phyloP scores from a whole-genome alignment of 2,888 invertebrate species.

The Acronicta leporina region DNA sequence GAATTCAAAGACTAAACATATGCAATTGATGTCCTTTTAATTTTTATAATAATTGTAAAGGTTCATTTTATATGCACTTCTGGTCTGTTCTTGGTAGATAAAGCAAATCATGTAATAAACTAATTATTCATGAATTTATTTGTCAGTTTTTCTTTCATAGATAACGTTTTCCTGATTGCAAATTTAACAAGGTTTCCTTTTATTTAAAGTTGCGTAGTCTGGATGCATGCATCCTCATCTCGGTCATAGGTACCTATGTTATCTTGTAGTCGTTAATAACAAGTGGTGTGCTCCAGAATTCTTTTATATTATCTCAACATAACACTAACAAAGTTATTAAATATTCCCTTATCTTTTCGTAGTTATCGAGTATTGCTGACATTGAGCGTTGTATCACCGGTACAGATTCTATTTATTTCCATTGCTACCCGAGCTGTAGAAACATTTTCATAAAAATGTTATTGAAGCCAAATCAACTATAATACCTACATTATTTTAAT shows the following conservation, averaged over 20 bases:
- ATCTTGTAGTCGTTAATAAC: slow-evolving; percentile 24
- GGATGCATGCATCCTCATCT: background rate
- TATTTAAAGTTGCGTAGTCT: too few species aligned
- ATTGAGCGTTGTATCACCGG: slow-evolving; percentile 40
- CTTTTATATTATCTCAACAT: slow-evolving; percentile 38
- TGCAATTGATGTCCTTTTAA: background rate
- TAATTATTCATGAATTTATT: too few species aligned
- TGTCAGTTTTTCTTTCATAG: too few species aligned
- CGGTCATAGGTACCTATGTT: slow-evolving; percentile 15
- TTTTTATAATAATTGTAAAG: too few species aligned
- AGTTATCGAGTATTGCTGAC: slow-evolving; percentile 47
- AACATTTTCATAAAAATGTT: background rate
- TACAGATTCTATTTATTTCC: slow-evolving; percentile 29
- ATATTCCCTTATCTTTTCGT: slow-evolving; percentile 45
- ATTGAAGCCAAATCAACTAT: background rate
- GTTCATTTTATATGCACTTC: too few species aligned
- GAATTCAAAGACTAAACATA: slow-evolving; percentile 13
- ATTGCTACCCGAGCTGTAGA: slow-evolving; percentile 7
- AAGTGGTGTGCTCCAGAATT: slow-evolving; percentile 26
- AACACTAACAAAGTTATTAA: slow-evolving; percentile 40
- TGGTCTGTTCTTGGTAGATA: too few species aligned
- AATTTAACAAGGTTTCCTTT: too few species aligned
- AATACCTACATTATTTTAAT: background rate
- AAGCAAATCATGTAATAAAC: too few species aligned
- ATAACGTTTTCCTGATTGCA: too few species aligned